Conservation (phyloP, 2,888 invertebrate genomes). For the Melanophora roralis region DNA sequence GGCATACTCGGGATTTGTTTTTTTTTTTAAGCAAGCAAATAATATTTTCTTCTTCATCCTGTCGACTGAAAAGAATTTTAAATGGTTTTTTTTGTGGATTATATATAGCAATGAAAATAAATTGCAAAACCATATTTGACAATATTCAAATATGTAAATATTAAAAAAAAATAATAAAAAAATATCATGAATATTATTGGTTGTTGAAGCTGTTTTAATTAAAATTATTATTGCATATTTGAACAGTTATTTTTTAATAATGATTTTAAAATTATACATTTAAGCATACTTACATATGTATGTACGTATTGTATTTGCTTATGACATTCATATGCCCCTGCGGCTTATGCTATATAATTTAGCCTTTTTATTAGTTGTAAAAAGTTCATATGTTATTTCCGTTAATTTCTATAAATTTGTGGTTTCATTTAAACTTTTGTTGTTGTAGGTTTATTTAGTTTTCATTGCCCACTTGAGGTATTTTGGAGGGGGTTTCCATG, state of each 20-base stretch:
- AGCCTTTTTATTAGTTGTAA: not conserved
- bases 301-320: conserved; percentile 10
- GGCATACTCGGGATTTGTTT: too few species aligned
- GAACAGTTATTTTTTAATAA: conserved; percentile 5
- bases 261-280: not conserved
- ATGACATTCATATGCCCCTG: conserved; percentile 50
- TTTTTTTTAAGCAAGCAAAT: too few species aligned
- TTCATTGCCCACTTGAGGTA: conserved; percentile 37
- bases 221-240: conserved; percentile 40
- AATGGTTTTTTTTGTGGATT: conserved; percentile 34
- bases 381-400: conserved; percentile 39
- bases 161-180: conserved; percentile 38
- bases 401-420: conserved; percentile 48
- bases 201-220: conserved; percentile 18
- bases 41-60: conserved; percentile 7
- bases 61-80: conserved; percentile 25
- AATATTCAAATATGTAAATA: conserved; percentile 20
- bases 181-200: conserved; percentile 29
- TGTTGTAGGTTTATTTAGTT: conserved; percentile 11
- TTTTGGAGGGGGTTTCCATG: conserved; percentile 11
- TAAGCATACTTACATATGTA: not conserved
- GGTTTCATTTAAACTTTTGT: conserved; percentile 40
- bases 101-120: not conserved
- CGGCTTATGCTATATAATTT: conserved; percentile 45
- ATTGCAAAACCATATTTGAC: not conserved